These are phyloP conservation scores for Lophius americanus DNA, from an alignment of 2,797 vertebrate species.

Conservation along the genomic window DNA sequence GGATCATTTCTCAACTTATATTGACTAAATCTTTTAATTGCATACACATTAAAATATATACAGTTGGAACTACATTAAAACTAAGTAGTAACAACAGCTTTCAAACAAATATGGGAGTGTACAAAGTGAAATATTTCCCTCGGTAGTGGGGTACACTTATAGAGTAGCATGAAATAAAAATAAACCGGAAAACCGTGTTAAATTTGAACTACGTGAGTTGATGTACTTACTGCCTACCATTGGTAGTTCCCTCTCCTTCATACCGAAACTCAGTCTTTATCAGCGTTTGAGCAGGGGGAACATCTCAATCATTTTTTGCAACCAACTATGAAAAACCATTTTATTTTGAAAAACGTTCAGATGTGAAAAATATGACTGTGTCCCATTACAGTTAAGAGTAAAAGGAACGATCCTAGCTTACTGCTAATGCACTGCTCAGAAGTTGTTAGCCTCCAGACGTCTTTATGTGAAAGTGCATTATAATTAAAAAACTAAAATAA, in stretches of 20 bases:
- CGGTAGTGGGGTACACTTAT: too few relatives aligned
- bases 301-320: background rate
- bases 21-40: too few relatives aligned
- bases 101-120: too few relatives aligned
- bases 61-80: too few relatives aligned
- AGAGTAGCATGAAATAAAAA: too few relatives aligned
- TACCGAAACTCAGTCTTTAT: background rate
- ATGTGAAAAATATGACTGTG: background rate
- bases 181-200: background rate
- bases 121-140: too few relatives aligned
- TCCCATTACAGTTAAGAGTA: slow-evolving; percentile 16
- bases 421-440: background rate
- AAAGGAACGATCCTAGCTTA: background rate
- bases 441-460: background rate
- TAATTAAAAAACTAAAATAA: background rate
- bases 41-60: too few relatives aligned
- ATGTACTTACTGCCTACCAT: background rate
- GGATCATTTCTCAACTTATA: too few relatives aligned
- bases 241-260: background rate
- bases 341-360: background rate
- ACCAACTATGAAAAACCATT: background rate
- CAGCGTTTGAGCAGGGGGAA: background rate
- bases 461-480: background rate
- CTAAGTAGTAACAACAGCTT: too few relatives aligned
- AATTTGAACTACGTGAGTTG: background rate